These are phyloP conservation scores for Metopia argyrocephala DNA, from an alignment of 2,888 invertebrate genomes.

Conservation along the genomic window DNA sequence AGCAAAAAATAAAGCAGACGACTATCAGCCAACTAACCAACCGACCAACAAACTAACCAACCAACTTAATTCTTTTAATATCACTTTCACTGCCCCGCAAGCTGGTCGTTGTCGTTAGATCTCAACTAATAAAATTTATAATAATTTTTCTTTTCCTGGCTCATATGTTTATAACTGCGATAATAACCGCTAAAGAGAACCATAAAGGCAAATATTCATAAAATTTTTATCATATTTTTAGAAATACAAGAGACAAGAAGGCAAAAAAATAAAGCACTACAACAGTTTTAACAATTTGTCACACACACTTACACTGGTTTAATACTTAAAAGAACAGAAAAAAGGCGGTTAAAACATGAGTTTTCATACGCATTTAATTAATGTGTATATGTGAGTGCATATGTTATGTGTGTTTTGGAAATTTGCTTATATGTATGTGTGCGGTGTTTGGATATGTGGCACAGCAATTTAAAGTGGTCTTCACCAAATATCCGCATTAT, in stretches of 20 bases:
- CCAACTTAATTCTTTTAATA: slow-evolving; percentile 7
- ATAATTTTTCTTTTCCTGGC: slow-evolving; percentile 31
- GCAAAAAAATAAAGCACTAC: background rate
- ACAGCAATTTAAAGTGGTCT: slow-evolving; percentile 58
- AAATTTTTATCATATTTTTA: slow-evolving; percentile 36
- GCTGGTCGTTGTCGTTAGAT: background rate
- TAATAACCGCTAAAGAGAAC: slow-evolving; percentile 40
- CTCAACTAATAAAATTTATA: slow-evolving; percentile 52
- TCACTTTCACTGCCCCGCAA: background rate
- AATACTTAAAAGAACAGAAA: slow-evolving; percentile 17
- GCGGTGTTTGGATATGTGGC: slow-evolving; percentile 10
- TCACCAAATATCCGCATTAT: slow-evolving; percentile 51
- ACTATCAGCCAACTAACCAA: background rate
- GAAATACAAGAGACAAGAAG: background rate
- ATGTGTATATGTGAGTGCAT: background rate
- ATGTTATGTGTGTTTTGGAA: background rate
- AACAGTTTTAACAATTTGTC: background rate
- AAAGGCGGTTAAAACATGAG: slow-evolving; percentile 55
- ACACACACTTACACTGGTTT: background rate
- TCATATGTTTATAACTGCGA: slow-evolving; percentile 40
- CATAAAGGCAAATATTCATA: slow-evolving; percentile 52
- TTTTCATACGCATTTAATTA: slow-evolving; percentile 44
- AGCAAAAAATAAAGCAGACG: background rate
- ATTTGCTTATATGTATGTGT: background rate
- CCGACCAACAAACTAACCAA: background rate